Evolutionary conservation across 2,888 invertebrate species (phyloP), one percentile per base, ranked within the genome.

Genomic region (Nesidiocoris tenuis): DNA sequence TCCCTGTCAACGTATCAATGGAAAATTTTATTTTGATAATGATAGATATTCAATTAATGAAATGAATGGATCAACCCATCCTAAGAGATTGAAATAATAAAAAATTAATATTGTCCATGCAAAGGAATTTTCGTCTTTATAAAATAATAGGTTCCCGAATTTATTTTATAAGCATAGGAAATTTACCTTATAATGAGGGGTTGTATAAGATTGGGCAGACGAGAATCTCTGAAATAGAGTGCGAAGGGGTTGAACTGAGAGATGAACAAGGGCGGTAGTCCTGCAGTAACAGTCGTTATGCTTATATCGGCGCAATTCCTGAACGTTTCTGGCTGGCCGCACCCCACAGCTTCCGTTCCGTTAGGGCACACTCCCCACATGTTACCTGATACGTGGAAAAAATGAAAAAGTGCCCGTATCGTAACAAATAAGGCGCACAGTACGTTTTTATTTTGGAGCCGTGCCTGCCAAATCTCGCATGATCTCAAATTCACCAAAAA

Each of bases 331-430:
- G 95, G 92, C 79, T 89, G 88, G n/a, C 95, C 95, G 82, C 95
- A 95, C 0, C 95, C 95, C 0, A 93, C 90, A 0, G 91, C 92
- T 82, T 94, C 92, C 0, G 93, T 93, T 61, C 95, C 95, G 82
- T 95, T 94, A 0, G 88, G 84, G 82, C 95, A 95, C 19, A 87
- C 88, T 3, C 95, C 96, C 95, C 95, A 96, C 89, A 94, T 94
- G 82, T 96, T 96, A 17, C 90, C 92, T 90, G 57, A 5, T n/a
- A n/a, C n/a, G n/a, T n/a, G n/a, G n/a, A n/a, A n/a, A n/a, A 56
- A 55, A 9, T 39, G 25, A 22, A 22, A 19, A 63, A 59, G n/a
- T 9, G n/a, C 19, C 70, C 59, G 17, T 59, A 16, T 3, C n/a
- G 59, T 59, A 7, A 54, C 16, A 54, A 16, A 59, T 17, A 18